Conservation (phyloP, 2,888 invertebrate species). For the Cheiracanthium punctorium region DNA sequence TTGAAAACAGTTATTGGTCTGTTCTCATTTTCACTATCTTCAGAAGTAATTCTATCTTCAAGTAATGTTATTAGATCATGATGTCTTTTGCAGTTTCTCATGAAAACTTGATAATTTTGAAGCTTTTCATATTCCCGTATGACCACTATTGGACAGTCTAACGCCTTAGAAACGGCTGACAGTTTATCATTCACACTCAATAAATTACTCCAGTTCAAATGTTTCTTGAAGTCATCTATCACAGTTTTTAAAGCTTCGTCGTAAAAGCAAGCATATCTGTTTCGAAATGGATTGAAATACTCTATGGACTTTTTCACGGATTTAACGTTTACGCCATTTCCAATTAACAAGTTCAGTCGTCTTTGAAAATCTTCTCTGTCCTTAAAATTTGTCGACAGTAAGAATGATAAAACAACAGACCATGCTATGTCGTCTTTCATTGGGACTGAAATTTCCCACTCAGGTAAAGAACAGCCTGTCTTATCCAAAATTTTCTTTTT, state of each 20-base stretch:
- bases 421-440: not conserved
- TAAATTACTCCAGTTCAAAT: not conserved
- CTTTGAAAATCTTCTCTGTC: not conserved
- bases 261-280: not conserved
- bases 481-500: not conserved
- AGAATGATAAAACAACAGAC: not conserved
- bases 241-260: not conserved
- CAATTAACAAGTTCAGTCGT: too few species aligned
- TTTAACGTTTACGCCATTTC: too few species aligned
- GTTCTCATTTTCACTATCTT: not conserved
- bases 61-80: not conserved
- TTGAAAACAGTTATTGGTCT: not conserved
- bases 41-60: not conserved
- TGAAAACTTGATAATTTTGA: not conserved
- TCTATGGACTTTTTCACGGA: not conserved
- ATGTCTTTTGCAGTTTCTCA: not conserved
- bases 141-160: not conserved
- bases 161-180: not conserved
- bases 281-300: not conserved
- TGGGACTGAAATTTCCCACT: not conserved
- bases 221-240: not conserved
- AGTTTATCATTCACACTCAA: not conserved
- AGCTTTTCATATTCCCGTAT: not conserved
- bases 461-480: not conserved
- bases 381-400: not conserved